phyloP scores from a whole-genome alignment of 1,140 invertebrate genomes.

The Mamestra configurata region DNA sequence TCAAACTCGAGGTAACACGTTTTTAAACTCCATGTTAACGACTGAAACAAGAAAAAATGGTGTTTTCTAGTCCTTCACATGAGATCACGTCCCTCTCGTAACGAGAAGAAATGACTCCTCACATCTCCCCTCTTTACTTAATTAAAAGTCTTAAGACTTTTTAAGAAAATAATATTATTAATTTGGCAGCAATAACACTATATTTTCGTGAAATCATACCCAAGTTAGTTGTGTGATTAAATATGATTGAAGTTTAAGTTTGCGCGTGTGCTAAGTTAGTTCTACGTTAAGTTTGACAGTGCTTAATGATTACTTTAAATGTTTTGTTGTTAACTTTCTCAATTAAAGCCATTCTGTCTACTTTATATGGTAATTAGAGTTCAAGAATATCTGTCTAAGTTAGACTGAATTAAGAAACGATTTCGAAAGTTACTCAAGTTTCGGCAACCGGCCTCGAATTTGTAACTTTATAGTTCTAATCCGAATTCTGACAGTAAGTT shows the following conservation, averaged over 20 bases:
- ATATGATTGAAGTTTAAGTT: conserved; percentile 22
- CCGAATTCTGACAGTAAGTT: not conserved
- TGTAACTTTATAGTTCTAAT: not conserved
- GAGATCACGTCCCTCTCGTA: conserved; percentile 66
- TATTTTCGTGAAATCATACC: not conserved
- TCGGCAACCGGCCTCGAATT: not conserved
- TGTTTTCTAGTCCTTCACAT: conserved; percentile 56
- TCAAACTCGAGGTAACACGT: conserved; percentile 16
- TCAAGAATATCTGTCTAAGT: conserved; percentile 9
- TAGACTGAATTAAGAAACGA: not conserved
- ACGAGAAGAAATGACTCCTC: conserved; percentile 61
- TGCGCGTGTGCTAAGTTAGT: conserved; percentile 7
- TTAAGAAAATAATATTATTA: conserved; percentile 55
- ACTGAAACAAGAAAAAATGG: conserved; percentile 1
- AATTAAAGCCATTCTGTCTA: conserved; percentile 20
- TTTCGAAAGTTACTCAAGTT: not conserved
- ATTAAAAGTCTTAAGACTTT: conserved; percentile 63
- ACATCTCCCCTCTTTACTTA: conserved; percentile 54
- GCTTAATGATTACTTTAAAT: conserved; percentile 34
- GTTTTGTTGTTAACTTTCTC: conserved; percentile 37
- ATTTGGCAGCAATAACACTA: not conserved
- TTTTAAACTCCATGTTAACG: conserved; percentile 22
- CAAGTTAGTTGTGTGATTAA: conserved; percentile 3
- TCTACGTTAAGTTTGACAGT: conserved; percentile 21
- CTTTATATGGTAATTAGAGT: conserved; percentile 24